Evolutionary conservation across 2,113 vertebrate species (phyloP).

Genomic region (Muntiacus muntjak): DNA sequence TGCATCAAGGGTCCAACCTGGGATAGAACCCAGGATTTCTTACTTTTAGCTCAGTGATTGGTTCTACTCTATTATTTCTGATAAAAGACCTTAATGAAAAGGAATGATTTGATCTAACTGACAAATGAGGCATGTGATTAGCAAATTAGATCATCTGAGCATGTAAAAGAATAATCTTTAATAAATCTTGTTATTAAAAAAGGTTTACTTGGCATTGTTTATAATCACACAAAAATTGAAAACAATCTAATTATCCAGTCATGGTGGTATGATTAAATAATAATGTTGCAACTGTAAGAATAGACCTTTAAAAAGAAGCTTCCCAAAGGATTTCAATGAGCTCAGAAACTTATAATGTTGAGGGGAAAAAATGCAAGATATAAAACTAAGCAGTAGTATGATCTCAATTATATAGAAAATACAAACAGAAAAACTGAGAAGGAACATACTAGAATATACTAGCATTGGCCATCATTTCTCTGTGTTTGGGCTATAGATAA

Average conservation of each 20-base stretch:
- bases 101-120: constrained; percentile 56
- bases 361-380: neutral
- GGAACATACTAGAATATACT: neutral
- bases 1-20: neutral
- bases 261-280: constrained; percentile 22
- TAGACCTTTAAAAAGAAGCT: neutral
- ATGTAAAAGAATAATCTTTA: constrained; percentile 61
- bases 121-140: constrained; percentile 69
- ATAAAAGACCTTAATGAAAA: constrained; percentile 64
- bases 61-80: constrained; percentile 67
- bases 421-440: constrained; percentile 5
- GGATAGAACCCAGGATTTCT: neutral
- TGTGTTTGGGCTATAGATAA: neutral
- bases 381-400: neutral
- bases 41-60: constrained; percentile 31
- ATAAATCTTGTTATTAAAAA: constrained; percentile 60
- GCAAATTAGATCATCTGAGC: constrained; percentile 61
- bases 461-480: neutral
- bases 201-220: constrained; percentile 45
- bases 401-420: neutral
- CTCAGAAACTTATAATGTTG: neutral
- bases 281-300: neutral
- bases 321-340: neutral
- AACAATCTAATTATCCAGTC: constrained; percentile 54
- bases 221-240: constrained; percentile 55